These are phyloP conservation scores for Crotalus horridus DNA, from an alignment of 2,113 vertebrate genomes.

Conservation along the genomic window DNA sequence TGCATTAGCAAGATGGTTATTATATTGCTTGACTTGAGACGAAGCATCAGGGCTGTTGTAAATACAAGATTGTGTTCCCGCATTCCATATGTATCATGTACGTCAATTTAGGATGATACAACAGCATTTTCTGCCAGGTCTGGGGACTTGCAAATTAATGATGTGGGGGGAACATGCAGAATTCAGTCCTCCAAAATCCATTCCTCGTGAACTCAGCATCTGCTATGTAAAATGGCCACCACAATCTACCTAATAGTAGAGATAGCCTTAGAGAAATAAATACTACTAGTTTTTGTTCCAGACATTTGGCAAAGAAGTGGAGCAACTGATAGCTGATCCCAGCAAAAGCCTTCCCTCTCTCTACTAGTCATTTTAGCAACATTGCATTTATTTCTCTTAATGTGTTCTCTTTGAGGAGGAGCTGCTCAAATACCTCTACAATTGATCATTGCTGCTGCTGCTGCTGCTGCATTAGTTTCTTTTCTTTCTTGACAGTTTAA, in stretches of 20 bases:
- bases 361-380: neutral
- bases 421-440: accelerated
- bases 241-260: neutral
- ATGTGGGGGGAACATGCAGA: neutral
- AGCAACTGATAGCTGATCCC: too few relatives aligned
- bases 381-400: neutral
- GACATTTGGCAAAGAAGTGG: neutral
- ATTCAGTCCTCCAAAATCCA: neutral
- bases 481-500: constrained; percentile 75
- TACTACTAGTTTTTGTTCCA: neutral
- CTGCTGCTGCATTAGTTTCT: neutral
- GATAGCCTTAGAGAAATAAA: neutral
- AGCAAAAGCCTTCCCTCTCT: neutral
- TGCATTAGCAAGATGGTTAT: neutral
- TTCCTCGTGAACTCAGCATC: neutral
- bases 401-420: neutral
- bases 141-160: neutral
- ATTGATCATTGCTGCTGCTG: neutral
- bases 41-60: neutral
- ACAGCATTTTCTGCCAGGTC: neutral
- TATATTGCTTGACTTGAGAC: neutral
- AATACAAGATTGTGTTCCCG: neutral
- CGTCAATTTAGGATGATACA: neutral
- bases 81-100: neutral
- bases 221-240: neutral